These are phyloP conservation scores for Anthrax anthrax DNA, from an alignment of 2,888 invertebrate species.

Conservation along the genomic window DNA sequence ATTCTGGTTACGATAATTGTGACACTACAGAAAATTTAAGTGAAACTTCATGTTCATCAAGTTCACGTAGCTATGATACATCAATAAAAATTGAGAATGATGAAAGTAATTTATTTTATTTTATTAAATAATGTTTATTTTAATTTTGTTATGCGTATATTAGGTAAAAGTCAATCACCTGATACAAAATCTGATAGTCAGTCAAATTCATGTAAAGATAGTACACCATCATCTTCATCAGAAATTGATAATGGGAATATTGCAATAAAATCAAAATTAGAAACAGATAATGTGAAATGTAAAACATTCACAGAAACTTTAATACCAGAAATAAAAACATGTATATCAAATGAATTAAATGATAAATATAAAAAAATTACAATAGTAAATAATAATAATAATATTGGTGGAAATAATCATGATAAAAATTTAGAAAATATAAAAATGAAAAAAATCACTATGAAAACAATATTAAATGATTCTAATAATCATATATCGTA, in stretches of 20 bases:
- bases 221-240: conserved; percentile 6
- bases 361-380: neutral
- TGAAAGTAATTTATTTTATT: too few relatives aligned
- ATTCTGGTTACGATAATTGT: conserved; percentile 45
- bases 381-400: neutral
- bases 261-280: neutral
- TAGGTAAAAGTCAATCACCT: too few relatives aligned
- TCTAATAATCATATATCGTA: neutral
- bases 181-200: too few relatives aligned
- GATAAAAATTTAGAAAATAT: neutral
- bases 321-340: conserved; percentile 11
- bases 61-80: neutral
- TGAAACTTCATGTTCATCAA: neutral
- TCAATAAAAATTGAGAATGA: neutral
- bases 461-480: conserved; percentile 6
- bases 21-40: neutral
- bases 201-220: conserved; percentile 7
- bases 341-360: conserved; percentile 1
- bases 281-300: too few relatives aligned
- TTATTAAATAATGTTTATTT: too few relatives aligned
- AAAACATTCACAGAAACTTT: conserved; percentile 10
- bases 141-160: too few relatives aligned
- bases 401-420: neutral
- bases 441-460: neutral
- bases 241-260: neutral